A percentile compares a stretch with the other conserved stretches of the same genome.
These are phyloP conservation scores for Pteria penguin DNA, from an alignment of 2,888 invertebrate species.

Conservation along the genomic window DNA sequence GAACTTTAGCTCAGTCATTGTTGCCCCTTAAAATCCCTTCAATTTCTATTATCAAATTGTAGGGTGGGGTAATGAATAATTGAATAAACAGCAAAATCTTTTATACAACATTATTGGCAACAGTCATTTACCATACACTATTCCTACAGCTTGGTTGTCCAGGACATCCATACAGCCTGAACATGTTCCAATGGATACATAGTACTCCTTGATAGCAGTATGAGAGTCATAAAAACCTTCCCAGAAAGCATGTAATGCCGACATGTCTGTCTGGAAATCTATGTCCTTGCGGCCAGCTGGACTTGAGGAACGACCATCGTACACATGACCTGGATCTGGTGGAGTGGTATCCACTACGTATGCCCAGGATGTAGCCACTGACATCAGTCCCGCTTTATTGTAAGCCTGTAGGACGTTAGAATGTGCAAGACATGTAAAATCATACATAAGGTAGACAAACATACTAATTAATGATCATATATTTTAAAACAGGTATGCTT, in stretches of 20 bases:
- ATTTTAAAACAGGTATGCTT: neutral
- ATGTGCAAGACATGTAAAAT: neutral
- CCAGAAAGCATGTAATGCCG: constrained; percentile 46
- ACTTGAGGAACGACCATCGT: constrained; percentile 21
- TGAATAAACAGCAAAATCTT: too few relatives aligned
- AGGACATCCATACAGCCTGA: constrained; percentile 45
- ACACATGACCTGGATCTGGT: constrained; percentile 36
- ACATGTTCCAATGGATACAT: constrained; percentile 53
- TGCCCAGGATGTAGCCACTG: constrained; percentile 43
- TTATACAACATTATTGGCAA: too few relatives aligned
- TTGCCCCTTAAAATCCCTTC: neutral
- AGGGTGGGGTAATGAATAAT: too few relatives aligned
- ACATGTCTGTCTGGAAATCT: constrained; percentile 46
- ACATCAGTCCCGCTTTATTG: constrained; percentile 31
- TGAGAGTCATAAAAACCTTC: constrained; percentile 52
- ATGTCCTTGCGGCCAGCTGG: constrained; percentile 31
- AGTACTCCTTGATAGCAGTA: constrained; percentile 48
- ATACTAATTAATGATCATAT: neutral
- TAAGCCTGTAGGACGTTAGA: constrained; percentile 28
- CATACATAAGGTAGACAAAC: neutral
- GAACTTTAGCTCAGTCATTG: neutral
- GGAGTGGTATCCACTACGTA: constrained; percentile 33
- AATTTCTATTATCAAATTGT: neutral
- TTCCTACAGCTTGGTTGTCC: constrained; percentile 32
- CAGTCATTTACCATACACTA: constrained; percentile 43